phyloP scores from a whole-genome alignment of 2,888 invertebrate genomes.

The Lutraria lutraria region DNA sequence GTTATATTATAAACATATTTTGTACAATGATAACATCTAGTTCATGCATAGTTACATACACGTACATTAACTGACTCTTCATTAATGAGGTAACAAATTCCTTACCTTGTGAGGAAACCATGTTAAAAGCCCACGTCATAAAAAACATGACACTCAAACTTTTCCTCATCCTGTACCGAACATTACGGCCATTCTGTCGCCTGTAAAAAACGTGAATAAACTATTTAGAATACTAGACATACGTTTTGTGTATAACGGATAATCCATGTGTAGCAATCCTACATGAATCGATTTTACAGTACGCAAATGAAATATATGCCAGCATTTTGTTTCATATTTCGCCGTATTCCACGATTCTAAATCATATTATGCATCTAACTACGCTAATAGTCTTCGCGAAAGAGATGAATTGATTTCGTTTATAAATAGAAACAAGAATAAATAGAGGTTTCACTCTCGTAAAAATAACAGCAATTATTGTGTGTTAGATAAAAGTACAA shows the following conservation, averaged over 20 bases:
- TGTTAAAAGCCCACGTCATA: constrained; percentile 54
- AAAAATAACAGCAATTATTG: not conserved
- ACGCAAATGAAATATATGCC: constrained; percentile 17
- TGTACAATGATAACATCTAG: not conserved
- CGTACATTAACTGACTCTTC: not conserved
- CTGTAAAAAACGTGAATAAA: constrained; percentile 42
- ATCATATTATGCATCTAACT: constrained; percentile 16
- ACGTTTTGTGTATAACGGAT: not conserved
- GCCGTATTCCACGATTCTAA: not conserved
- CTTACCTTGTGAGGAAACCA: constrained; percentile 65
- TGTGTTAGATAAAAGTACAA: not conserved
- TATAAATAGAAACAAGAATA: not conserved
- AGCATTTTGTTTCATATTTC: not conserved
- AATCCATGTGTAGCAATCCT: constrained; percentile 7
- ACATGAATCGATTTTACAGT: constrained; percentile 21
- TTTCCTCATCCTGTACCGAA: constrained; percentile 62
- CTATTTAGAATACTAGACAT: not conserved
- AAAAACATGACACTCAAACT: constrained; percentile 42
- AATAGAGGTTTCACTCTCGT: not conserved
- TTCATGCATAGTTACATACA: not conserved
- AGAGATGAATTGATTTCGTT: not conserved
- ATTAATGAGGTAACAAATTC: not conserved
- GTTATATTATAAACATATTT: not conserved
- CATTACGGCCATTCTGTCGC: constrained; percentile 55
- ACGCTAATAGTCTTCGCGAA: not conserved